phyloP scores from a whole-genome alignment of 2,113 vertebrate species.

The Garra rufa region DNA sequence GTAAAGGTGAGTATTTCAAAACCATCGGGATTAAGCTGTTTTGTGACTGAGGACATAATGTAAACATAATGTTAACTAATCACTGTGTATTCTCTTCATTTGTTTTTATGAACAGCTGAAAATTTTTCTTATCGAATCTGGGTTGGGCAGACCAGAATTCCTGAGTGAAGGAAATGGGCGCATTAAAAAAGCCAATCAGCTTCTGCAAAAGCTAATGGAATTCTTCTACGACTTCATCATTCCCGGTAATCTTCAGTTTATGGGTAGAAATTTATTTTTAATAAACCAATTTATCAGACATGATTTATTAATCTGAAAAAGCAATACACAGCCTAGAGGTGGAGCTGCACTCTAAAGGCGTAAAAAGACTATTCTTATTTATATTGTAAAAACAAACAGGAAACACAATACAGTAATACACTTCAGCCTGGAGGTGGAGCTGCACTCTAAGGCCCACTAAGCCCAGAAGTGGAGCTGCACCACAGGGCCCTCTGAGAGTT shows the following conservation, averaged over 20 bases:
- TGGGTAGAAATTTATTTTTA: background rate
- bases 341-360: too few relatives aligned
- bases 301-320: too few relatives aligned
- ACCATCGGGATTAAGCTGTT: background rate
- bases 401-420: background rate
- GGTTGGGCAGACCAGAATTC: slow-evolving; percentile 87
- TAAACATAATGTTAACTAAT: background rate
- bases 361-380: background rate
- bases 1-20: slow-evolving; percentile 80
- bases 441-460: background rate
- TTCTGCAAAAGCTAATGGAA: slow-evolving; percentile 94
- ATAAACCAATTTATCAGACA: too few relatives aligned
- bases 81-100: slow-evolving; percentile 7
- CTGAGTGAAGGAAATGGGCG: slow-evolving; percentile 90
- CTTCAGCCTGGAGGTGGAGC: background rate
- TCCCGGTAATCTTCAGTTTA: slow-evolving; percentile 78
- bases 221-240: slow-evolving; percentile 88
- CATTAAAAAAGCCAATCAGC: slow-evolving; percentile 90
- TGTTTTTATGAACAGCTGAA: slow-evolving; percentile 80
- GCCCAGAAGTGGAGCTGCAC: background rate
- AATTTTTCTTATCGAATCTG: slow-evolving; percentile 88
- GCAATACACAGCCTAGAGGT: too few relatives aligned
- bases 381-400: background rate
- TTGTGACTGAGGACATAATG: background rate
- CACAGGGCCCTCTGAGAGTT: background rate